Conservation (phyloP, 2,888 invertebrate species). For the Crematogaster levior region DNA sequence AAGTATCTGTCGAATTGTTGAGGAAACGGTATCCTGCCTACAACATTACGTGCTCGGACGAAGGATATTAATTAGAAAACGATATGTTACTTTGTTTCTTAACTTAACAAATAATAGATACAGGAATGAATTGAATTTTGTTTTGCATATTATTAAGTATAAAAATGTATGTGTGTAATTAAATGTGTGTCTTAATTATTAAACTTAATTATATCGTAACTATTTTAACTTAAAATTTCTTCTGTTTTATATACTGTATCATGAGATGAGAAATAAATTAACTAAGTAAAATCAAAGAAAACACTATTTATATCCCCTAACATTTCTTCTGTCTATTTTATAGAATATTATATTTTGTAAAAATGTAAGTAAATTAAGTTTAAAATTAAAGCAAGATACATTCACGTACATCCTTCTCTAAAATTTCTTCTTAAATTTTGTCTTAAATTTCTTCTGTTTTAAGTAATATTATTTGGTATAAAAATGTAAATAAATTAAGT, state of each 20-base stretch:
- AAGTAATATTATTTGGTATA: too few species aligned
- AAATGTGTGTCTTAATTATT: not conserved
- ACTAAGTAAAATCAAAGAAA: not conserved
- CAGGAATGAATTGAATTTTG: not conserved
- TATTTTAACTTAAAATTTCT: too few species aligned
- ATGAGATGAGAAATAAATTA: slow-evolving; percentile 5
- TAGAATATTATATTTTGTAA: not conserved
- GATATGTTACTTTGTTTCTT: not conserved
- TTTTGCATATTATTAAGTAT: not conserved
- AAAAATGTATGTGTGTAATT: not conserved
- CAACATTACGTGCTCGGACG: slow-evolving; percentile 93
- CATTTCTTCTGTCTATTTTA: not conserved
- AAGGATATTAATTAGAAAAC: slow-evolving; percentile 81
- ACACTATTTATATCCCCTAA: not conserved
- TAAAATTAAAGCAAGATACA: not conserved
- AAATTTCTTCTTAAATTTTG: too few species aligned
- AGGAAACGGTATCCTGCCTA: slow-evolving; percentile 92
- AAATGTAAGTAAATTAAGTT: not conserved
- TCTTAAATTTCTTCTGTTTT: too few species aligned
- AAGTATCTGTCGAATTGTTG: slow-evolving; percentile 91
- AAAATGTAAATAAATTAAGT: too few species aligned
- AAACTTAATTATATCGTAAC: not conserved
- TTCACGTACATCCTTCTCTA: not conserved
- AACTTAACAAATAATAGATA: not conserved
- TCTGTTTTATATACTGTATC: not conserved